These are phyloP conservation scores for Rhipidura dahli DNA, from an alignment of 2,113 vertebrate genomes.

Conservation along the genomic window DNA sequence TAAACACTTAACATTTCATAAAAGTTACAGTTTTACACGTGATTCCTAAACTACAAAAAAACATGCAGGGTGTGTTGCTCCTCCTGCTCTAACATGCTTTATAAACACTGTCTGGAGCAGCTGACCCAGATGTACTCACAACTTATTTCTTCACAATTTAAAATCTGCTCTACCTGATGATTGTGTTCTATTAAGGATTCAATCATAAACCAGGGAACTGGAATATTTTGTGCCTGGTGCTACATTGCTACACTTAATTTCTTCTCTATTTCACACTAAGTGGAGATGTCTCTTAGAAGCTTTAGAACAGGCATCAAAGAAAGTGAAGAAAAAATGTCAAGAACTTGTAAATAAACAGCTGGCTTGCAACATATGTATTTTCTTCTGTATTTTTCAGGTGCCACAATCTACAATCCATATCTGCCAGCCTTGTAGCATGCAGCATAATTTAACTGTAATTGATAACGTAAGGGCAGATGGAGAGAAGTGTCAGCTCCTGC, in stretches of 20 bases:
- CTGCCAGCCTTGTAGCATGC: constrained; percentile 78
- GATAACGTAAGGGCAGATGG: constrained; percentile 98
- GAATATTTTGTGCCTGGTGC: constrained; percentile 57
- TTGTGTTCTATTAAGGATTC: background rate
- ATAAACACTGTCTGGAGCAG: constrained; percentile 62
- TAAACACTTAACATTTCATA: constrained; percentile 75
- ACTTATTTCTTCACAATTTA: constrained; percentile 63
- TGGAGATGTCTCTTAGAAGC: constrained; percentile 68
- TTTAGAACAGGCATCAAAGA: constrained; percentile 71
- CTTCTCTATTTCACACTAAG: constrained; percentile 71
- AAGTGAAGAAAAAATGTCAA: constrained; percentile 73
- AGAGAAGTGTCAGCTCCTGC: constrained; percentile 78
- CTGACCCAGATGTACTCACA: constrained; percentile 58
- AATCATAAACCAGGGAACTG: constrained; percentile 38
- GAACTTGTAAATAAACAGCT: constrained; percentile 83
- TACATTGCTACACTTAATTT: constrained; percentile 62
- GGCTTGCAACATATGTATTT: constrained; percentile 80
- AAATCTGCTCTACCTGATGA: constrained; percentile 64
- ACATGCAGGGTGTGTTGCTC: background rate
- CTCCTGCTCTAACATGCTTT: constrained; percentile 49
- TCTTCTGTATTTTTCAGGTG: constrained; percentile 82
- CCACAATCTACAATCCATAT: constrained; percentile 78
- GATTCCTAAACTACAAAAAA: constrained; percentile 60
- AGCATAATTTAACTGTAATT: constrained; percentile 96
- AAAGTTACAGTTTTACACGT: constrained; percentile 70